Conservation (phyloP, 2,797 vertebrate species). For the Arremon brunneinucha region DNA sequence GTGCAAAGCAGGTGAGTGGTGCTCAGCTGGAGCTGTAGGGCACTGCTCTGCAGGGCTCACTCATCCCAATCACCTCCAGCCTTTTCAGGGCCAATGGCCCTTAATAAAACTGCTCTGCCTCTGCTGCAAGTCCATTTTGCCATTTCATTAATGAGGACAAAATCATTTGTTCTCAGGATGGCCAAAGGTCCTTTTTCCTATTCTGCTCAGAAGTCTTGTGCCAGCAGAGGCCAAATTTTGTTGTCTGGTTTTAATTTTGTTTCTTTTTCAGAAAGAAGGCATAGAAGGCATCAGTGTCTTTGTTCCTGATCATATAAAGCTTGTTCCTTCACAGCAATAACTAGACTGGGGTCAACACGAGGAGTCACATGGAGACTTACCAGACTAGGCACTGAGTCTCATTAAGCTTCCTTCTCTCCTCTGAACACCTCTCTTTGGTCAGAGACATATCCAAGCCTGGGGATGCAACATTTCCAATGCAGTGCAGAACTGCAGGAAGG, state of each 20-base stretch:
- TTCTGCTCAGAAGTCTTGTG: not conserved
- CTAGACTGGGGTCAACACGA: not conserved
- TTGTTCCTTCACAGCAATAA: not conserved
- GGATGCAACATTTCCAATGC: not conserved
- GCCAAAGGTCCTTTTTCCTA: not conserved
- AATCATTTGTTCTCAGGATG: not conserved
- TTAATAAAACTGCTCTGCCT: not conserved
- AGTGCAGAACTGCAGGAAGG: not conserved
- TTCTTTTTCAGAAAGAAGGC: not conserved
- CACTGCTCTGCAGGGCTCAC: not conserved
- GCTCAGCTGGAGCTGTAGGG: not conserved
- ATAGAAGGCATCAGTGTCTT: not conserved
- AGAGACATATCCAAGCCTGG: not conserved
- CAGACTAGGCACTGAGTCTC: not conserved
- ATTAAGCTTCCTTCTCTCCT: not conserved
- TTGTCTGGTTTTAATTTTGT: not conserved
- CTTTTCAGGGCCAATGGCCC: not conserved
- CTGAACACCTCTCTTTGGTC: not conserved
- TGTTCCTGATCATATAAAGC: not conserved
- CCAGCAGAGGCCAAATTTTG: not conserved
- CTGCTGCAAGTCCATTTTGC: not conserved
- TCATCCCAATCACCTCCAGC: not conserved
- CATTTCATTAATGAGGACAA: not conserved
- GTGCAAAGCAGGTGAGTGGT: rapidly evolving
- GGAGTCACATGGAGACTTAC: not conserved